Conservation (phyloP, 2,113 vertebrate genomes). For the Pelmatolapia mariae region DNA sequence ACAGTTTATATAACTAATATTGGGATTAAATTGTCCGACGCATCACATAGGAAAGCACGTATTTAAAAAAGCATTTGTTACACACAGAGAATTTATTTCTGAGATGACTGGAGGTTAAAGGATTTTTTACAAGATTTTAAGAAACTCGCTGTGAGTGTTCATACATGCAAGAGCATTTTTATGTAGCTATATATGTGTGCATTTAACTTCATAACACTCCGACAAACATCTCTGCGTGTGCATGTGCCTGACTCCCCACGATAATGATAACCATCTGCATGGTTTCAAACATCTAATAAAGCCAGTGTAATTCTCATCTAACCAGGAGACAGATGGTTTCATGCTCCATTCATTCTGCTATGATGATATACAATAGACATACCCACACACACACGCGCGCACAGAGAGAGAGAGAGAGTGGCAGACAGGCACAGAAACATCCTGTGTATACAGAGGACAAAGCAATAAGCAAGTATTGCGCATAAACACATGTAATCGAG, state of each 20-base stretch:
- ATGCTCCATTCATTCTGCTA: slow-evolving; percentile 45
- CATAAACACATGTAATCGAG: neutral
- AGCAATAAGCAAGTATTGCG: neutral
- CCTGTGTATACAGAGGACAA: neutral
- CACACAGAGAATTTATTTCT: neutral
- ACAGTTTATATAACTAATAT: neutral
- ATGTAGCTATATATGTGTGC: neutral
- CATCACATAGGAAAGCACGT: neutral
- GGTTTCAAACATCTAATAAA: slow-evolving; percentile 63
- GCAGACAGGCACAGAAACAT: neutral
- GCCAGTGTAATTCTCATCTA: slow-evolving; percentile 57
- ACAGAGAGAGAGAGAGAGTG: neutral
- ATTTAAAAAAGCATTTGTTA: neutral
- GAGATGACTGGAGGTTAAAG: neutral
- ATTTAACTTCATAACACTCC: slow-evolving; percentile 9
- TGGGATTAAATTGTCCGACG: neutral
- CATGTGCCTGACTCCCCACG: slow-evolving; percentile 21
- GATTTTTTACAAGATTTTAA: neutral
- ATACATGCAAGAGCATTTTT: neutral
- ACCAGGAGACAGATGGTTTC: slow-evolving; percentile 64
- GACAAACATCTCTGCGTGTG: slow-evolving; percentile 39
- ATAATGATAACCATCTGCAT: slow-evolving; percentile 66
- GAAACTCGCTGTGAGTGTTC: neutral
- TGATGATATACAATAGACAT: slow-evolving; percentile 30
- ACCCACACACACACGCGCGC: neutral